Percentiles rank a stretch among this genome's conserved stretches.
These are phyloP conservation scores for Bubalus kerabau DNA, from an alignment of 2,113 vertebrate species.

Conservation along the genomic window DNA sequence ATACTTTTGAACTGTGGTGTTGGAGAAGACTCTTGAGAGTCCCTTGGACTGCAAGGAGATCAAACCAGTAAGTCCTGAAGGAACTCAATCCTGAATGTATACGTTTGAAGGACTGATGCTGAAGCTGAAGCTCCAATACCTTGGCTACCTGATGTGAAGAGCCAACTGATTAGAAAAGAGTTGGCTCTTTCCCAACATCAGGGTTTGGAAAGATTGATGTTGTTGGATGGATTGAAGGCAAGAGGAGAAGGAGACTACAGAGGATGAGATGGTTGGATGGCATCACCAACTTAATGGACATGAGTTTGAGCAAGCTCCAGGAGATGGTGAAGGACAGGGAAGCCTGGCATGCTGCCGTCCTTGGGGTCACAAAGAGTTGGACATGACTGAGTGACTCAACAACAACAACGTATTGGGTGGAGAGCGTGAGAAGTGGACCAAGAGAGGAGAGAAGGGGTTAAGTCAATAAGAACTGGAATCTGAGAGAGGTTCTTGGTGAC, in stretches of 20 bases:
- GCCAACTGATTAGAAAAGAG: neutral
- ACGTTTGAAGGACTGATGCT: neutral
- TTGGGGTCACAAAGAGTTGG: neutral
- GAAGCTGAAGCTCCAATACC: neutral
- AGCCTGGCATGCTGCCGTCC: neutral
- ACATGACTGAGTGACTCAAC: neutral
- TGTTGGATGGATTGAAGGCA: neutral
- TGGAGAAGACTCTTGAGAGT: neutral
- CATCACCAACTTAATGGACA: neutral
- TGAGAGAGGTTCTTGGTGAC: neutral
- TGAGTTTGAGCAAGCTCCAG: neutral
- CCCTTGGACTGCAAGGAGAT: neutral
- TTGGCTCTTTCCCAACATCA: neutral
- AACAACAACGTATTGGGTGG: neutral
- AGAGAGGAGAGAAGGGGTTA: neutral
- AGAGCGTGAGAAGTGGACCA: neutral
- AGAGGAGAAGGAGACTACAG: neutral
- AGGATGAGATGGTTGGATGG: neutral
- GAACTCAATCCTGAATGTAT: neutral
- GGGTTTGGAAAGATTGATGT: neutral
- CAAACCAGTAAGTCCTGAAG: neutral
- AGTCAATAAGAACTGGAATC: neutral
- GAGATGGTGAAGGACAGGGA: neutral
- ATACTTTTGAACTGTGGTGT: neutral
- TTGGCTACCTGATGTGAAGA: neutral